Conservation (phyloP, 2,113 vertebrate genomes). For the Mastomys coucha region DNA sequence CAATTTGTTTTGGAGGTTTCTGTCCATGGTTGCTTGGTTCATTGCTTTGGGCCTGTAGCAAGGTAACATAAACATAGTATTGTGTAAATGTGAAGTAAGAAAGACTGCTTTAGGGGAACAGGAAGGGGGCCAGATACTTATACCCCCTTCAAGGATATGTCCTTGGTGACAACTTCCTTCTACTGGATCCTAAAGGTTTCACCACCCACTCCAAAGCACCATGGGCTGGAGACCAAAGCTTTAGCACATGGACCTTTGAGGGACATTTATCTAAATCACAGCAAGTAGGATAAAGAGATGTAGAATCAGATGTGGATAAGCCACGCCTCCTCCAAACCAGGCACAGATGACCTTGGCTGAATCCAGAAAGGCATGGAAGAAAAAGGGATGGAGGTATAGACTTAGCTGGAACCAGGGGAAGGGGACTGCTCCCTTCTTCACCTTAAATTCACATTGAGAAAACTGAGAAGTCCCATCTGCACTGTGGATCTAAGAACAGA, state of each 20-base stretch:
- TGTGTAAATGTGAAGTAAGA: background rate
- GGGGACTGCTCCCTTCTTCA: background rate
- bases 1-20: background rate
- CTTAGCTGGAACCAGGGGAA: background rate
- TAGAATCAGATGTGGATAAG: no score
- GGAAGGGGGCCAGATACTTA: background rate
- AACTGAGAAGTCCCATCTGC: background rate
- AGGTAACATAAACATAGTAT: background rate
- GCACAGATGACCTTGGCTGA: background rate
- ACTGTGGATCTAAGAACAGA: background rate
- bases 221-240: background rate
- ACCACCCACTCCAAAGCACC: background rate
- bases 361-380: accelerated
- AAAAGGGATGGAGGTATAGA: background rate
- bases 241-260: background rate
- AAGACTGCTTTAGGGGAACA: background rate
- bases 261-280: no score
- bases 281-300: background rate
- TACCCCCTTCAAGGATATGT: no score
- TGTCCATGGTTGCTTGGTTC: background rate
- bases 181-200: no score
- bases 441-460: background rate
- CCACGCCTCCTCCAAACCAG: accelerated
- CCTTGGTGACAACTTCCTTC: background rate
- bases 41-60: background rate